These are phyloP conservation scores for Cardiocondyla obscurior DNA, from an alignment of 1,140 invertebrate genomes.

Conservation along the genomic window DNA sequence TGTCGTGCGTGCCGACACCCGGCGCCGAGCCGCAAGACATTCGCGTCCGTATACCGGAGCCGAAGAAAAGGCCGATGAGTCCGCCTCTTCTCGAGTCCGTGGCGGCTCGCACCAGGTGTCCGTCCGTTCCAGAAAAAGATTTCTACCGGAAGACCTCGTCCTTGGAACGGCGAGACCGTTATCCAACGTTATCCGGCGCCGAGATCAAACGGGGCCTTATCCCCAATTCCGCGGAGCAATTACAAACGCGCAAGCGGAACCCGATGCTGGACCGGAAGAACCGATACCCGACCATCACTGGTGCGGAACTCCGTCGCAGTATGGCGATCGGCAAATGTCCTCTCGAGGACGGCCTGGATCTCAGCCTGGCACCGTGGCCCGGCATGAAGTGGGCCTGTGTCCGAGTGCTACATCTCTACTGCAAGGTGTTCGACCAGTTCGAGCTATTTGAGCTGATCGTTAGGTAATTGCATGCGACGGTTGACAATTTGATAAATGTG, in stretches of 20 bases:
- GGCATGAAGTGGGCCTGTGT: slow-evolving; percentile 91
- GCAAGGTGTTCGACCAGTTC: slow-evolving; percentile 92
- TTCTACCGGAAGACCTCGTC: slow-evolving; percentile 78
- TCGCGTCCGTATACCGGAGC: slow-evolving; percentile 80
- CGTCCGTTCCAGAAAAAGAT: slow-evolving; percentile 79
- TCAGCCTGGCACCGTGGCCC: slow-evolving; percentile 87
- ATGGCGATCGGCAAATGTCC: slow-evolving; percentile 79
- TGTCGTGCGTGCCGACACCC: slow-evolving; percentile 77
- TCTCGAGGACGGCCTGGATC: slow-evolving; percentile 81
- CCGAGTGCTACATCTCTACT: slow-evolving; percentile 91
- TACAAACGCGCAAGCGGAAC: slow-evolving; percentile 53
- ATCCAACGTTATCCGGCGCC: slow-evolving; percentile 79
- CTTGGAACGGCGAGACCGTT: slow-evolving; percentile 78
- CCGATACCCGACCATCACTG: slow-evolving; percentile 80
- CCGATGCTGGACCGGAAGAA: slow-evolving; percentile 72
- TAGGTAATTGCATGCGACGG: slow-evolving; percentile 86
- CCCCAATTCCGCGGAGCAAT: slow-evolving; percentile 10
- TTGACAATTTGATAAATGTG: not conserved
- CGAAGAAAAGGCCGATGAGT: slow-evolving; percentile 77
- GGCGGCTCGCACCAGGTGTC: slow-evolving; percentile 73
- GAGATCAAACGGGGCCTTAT: slow-evolving; percentile 78
- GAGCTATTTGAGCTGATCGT: slow-evolving; percentile 91
- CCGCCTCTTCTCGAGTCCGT: slow-evolving; percentile 66
- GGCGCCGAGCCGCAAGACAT: slow-evolving; percentile 79
- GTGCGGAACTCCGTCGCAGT: slow-evolving; percentile 77